phyloP scores from a whole-genome alignment of 2,113 vertebrate species.

The Silurus glanis region DNA sequence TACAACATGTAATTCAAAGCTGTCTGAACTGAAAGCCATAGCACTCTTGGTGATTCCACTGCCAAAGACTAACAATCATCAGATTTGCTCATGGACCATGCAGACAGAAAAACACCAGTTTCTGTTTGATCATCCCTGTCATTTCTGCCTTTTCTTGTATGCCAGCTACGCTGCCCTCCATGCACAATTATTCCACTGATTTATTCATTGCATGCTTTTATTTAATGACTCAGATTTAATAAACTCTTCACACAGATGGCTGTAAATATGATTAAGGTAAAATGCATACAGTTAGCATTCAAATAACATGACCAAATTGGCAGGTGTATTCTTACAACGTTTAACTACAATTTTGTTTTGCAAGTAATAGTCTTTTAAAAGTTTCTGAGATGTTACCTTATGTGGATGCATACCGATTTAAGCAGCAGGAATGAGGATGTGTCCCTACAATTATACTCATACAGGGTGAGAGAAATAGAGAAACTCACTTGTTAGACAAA shows the following conservation, averaged over 20 bases:
- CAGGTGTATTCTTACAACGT: not conserved
- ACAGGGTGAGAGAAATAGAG: conserved; percentile 44
- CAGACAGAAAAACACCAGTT: conserved; percentile 68
- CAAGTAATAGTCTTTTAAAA: not conserved
- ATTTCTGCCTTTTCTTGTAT: conserved; percentile 58
- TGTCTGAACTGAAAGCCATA: conserved; percentile 68
- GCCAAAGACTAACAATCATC: conserved; percentile 72
- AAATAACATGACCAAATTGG: not conserved
- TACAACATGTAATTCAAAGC: conserved; percentile 68
- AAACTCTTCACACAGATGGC: not conserved
- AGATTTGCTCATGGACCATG: conserved; percentile 69
- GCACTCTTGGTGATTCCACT: conserved; percentile 65
- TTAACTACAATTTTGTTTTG: conserved; percentile 12
- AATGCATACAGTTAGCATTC: not conserved
- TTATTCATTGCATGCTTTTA: conserved; percentile 28
- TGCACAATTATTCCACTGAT: conserved; percentile 28
- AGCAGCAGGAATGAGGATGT: conserved; percentile 40
- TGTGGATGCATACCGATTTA: conserved; percentile 14
- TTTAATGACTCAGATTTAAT: conserved; percentile 26
- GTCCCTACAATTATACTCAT: not conserved
- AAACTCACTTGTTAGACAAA: conserved; percentile 57
- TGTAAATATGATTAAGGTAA: conserved; percentile 11
- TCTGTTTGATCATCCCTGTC: conserved; percentile 62
- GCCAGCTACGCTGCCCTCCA: conserved; percentile 40
- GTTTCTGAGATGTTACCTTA: not conserved